phyloP scores from a whole-genome alignment of 2,888 invertebrate genomes.

The Hirtodrosophila histrioides region DNA sequence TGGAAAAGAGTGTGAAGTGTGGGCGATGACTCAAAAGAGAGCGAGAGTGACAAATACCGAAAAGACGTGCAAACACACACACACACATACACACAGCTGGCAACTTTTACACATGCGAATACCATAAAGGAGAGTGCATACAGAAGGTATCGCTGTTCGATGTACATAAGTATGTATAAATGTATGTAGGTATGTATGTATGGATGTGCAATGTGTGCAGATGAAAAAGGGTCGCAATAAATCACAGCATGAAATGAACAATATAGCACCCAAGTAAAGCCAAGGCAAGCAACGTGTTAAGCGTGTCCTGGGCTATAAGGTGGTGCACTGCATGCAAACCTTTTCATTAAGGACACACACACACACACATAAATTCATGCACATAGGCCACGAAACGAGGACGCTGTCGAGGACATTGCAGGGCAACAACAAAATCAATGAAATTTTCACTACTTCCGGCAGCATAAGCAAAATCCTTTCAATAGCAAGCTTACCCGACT shows the following conservation, averaged over 20 bases:
- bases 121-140: conserved; percentile 33
- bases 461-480: not conserved
- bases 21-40: conserved; percentile 70
- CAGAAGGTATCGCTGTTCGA: conserved; percentile 35
- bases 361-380: conserved; percentile 4
- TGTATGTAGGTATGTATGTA: not conserved
- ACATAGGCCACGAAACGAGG: conserved; percentile 54
- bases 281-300: conserved; percentile 29
- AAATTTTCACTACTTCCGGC: conserved; percentile 76
- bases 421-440: conserved; percentile 72
- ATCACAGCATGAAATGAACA: conserved; percentile 63
- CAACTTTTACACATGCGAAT: conserved; percentile 3
- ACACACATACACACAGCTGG: conserved; percentile 20
- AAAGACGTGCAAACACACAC: conserved; percentile 29
- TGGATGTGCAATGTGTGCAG: too few relatives aligned
- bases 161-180: conserved; percentile 6
- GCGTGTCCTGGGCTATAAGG: conserved; percentile 19
- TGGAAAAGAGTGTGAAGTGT: conserved; percentile 20
- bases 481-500: too few relatives aligned
- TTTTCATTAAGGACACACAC: conserved; percentile 58
- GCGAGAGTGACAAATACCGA: conserved; percentile 70
- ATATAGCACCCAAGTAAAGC: conserved; percentile 36
- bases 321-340: conserved; percentile 43
- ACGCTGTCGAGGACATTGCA: conserved; percentile 66
- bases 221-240: conserved; percentile 54